Base-by-base conservation (phyloP, 2,113 vertebrate species). In the Sturnus vulgaris region DNA sequence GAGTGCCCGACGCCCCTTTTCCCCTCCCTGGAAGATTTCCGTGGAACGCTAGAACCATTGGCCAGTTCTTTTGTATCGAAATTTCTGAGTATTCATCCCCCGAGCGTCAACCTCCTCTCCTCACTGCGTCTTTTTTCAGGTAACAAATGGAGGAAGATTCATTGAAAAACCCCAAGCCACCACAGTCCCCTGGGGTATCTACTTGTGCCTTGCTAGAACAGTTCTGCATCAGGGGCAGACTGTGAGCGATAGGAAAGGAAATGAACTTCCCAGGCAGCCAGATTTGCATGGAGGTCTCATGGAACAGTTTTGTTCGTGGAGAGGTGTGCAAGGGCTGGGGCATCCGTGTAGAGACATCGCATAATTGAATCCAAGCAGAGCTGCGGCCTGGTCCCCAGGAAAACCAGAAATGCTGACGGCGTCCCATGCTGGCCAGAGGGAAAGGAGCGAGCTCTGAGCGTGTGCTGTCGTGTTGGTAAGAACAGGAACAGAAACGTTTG, bases 1-100 rank as follows among this genome's bases (percentile, higher is more conserved):
- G 2, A 15, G 46, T 15, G 28, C 19, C 12, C 44, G 5, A 4
- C 2, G 9, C 11, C 10, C 4, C 11, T 14, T 7, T 22, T 3
- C 25, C 31, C 8, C 7, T 71, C 27, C 56, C 13, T 31, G 56
- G 10, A 17, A 31, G 21, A 25, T 31, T 16, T 20, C 56, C 8
- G 25, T 35, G 16, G 20, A 21, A 17, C 21, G 31, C 25, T 37
- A 17, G 25, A 71, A 44, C 17, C 46, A 16, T 7, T 25, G 37
- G 10, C 31, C 37, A 13, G 33, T 31, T 53, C 12, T 30, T 65
- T 25, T 10, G 2, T 19, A 23, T n/a, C 1, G 5, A 19, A 75
- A 7, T 24, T 65, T 8, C 24, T 3, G 12, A 7, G 23, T 73
- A 0, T n/a, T 47, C 82, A 16, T n/a, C 15, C 4, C 12, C 24